phyloP scores from a whole-genome alignment of 1,140 invertebrate species.

The Reticulitermes speratus region DNA sequence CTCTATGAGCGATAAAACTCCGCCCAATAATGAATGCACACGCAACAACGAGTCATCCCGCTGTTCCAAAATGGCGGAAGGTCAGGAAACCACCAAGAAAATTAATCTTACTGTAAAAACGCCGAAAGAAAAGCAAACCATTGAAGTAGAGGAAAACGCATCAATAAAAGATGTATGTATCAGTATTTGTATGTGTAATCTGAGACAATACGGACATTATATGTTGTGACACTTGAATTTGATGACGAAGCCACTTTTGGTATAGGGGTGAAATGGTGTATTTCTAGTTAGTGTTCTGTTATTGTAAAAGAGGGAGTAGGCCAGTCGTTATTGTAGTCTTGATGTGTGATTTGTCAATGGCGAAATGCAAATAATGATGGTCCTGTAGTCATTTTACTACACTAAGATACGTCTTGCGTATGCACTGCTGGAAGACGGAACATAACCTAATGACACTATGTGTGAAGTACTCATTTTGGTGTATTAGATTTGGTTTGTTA shows the following conservation, averaged over 20 bases:
- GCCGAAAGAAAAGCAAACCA: slow-evolving; percentile 88
- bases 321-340: neutral
- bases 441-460: neutral
- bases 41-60: slow-evolving; percentile 25
- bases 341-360: neutral
- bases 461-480: no score
- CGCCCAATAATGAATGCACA: neutral
- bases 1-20: neutral
- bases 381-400: neutral
- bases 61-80: slow-evolving; percentile 46
- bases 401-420: neutral
- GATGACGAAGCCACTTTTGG: slow-evolving; percentile 28
- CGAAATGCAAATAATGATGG: neutral
- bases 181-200: neutral
- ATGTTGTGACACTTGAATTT: slow-evolving; percentile 6
- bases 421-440: neutral
- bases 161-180: slow-evolving; percentile 85
- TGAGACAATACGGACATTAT: slow-evolving; percentile 13
- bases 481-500: no score
- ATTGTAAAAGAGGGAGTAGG: neutral
- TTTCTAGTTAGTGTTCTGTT: neutral
- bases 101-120: slow-evolving; percentile 94
- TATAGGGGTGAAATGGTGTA: neutral
- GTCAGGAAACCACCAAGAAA: slow-evolving; percentile 51
- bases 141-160: slow-evolving; percentile 83